Evolutionary conservation across 2,797 vertebrate genomes (phyloP), one percentile per base, ranked within the genome.

Genomic region (Columba guinea): DNA sequence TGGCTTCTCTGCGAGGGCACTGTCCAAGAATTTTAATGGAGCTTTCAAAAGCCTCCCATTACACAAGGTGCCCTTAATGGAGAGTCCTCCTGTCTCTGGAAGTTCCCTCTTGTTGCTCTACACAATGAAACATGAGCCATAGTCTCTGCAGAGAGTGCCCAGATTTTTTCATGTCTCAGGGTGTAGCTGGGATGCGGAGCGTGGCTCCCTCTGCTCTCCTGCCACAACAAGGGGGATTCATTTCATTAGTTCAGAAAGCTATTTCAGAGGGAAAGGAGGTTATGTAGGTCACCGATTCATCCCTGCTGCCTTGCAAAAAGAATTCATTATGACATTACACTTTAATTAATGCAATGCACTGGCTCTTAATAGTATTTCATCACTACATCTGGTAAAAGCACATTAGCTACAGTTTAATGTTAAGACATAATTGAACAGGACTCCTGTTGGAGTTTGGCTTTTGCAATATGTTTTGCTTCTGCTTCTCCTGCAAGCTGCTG

Each of bases 281-380:
- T 87, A 95, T 90, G 73, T 84, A 77, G 94, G 94, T 95, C 96
- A 95, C 63, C 24, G 3, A 62, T 92, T 86, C 91, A 85, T 84
- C 58, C 75, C 79, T 73, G 77, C 87, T 96, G 90, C 81, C 88
- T 76, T 59, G 69, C 81, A 89, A 92, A 83, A 94, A 89, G 90
- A 95, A 95, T 95, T 96, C 70, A 85, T 96, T 95, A 95, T 55
- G 77, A 82, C 93, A 93, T 86, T 95, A 91, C 75, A 77, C 83
- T 96, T 95, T 94, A 96, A 97, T 95, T 96, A 96, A 94, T 62
- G 75, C 60, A 69, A 80, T 63, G 86, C 81, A 53, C 65, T 3
- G 4, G 65, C 92, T 88, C 48, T 59, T 94, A 95, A 92, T 90
- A 94, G 77, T 89, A 95, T 93, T 96, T 96, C 90, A 89, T 90